phyloP scores from a whole-genome alignment of 2,113 vertebrate genomes.

The Dicrurus megarhynchus region DNA sequence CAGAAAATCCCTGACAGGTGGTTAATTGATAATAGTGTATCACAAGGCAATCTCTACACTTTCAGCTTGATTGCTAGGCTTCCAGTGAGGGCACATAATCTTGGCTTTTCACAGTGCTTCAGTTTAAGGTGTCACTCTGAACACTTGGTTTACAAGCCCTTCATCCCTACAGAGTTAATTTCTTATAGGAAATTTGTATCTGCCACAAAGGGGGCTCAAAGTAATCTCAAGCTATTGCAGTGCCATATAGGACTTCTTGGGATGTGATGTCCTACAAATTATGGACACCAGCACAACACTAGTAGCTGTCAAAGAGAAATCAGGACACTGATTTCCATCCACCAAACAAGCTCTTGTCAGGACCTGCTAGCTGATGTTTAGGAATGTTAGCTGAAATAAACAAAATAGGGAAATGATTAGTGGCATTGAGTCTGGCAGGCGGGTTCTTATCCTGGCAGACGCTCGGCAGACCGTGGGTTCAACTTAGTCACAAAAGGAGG shows the following conservation, averaged over 20 bases:
- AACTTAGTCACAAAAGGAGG: constrained; percentile 36
- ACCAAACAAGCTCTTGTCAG: not conserved
- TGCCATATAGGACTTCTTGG: not conserved
- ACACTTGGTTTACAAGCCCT: not conserved
- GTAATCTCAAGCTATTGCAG: not conserved
- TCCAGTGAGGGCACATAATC: not conserved
- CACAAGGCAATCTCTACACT: not conserved
- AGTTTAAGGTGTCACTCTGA: not conserved
- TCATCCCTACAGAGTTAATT: not conserved
- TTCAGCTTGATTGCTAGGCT: not conserved
- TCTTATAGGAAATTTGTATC: not conserved
- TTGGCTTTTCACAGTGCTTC: not conserved
- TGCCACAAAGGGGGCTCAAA: not conserved
- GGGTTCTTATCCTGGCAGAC: constrained; percentile 1
- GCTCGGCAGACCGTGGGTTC: not conserved
- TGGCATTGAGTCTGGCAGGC: not conserved
- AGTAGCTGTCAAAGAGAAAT: not conserved
- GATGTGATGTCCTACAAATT: not conserved
- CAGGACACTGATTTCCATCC: not conserved
- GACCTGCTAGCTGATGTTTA: not conserved
- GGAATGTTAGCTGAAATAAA: not conserved
- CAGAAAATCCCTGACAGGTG: constrained; percentile 42
- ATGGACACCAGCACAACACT: not conserved
- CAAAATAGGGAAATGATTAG: constrained; percentile 30
- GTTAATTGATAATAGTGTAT: constrained; percentile 24